Evolutionary conservation across 1,140 invertebrate genomes (phyloP).

Genomic region (Psilanteris sp.): DNA sequence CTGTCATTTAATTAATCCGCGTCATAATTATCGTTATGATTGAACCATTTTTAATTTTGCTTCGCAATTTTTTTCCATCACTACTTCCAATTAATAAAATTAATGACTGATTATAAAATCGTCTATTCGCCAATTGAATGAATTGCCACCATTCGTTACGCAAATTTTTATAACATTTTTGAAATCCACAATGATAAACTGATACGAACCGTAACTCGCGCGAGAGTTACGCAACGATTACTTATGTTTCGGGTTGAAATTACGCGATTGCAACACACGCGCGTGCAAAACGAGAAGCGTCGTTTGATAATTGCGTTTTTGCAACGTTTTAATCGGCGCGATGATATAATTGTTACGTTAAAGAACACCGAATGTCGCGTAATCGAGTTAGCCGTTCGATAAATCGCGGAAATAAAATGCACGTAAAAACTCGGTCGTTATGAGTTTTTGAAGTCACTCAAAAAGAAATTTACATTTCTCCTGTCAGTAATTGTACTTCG

Average conservation of each 20-base stretch:
- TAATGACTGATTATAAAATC: too few species aligned
- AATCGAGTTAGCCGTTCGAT: not conserved
- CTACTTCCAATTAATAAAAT: too few species aligned
- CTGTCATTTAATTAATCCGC: too few species aligned
- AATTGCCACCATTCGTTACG: too few species aligned
- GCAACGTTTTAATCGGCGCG: too few species aligned
- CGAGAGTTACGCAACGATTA: conserved; percentile 46
- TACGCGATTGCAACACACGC: conserved; percentile 21
- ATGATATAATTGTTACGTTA: conserved; percentile 35
- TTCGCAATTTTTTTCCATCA: too few species aligned
- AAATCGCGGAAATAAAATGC: conserved; percentile 3
- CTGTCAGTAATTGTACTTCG: conserved; percentile 13
- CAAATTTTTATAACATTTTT: too few species aligned
- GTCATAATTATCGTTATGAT: too few species aligned
- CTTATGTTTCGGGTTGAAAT: conserved; percentile 48
- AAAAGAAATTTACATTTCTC: conserved; percentile 33
- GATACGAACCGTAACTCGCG: conserved; percentile 31
- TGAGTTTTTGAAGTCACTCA: conserved; percentile 13
- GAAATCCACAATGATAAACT: conserved; percentile 31
- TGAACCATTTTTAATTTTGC: too few species aligned
- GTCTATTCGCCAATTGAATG: too few species aligned
- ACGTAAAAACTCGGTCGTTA: conserved; percentile 8
- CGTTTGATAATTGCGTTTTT: conserved; percentile 25
- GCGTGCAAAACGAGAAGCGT: conserved; percentile 6
- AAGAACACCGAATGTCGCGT: too few species aligned